Evolutionary conservation across 2,888 invertebrate species (phyloP), one percentile per base, ranked within the genome.

Genomic region (Nebria salina): DNA sequence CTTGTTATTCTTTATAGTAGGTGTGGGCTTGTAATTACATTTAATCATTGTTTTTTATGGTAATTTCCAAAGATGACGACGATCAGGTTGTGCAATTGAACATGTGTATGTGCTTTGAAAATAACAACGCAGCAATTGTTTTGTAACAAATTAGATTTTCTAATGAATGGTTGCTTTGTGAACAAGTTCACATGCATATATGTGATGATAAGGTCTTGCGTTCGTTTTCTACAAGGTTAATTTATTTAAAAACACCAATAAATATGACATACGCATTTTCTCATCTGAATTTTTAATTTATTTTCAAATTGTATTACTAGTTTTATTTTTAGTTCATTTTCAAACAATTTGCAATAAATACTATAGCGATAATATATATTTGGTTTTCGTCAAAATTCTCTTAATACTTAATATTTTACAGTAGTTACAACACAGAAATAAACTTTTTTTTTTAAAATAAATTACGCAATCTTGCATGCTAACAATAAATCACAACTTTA

Each of bases 151-250:
- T 78, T 78, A 74, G 54, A 54, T 54, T 78, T 74, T 66, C 64
- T 78, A 74, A 78, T 78, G 78, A 78, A 78, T 78, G 78, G 78
- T 54, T 78, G 78, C 74, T 74, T 78, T 78, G 65, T 73, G 65
- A 78, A 65, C 26, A 41, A 42, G 66, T 78, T 78, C 78, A 41
- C 78, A 78, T 78, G 74, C 74, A 78, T 43, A 70, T 43, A 74
- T 74, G 54, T 54, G 54, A 54, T 8, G 78, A 77, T 72, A 77
- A 77, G 72, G 78, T 78, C 78, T 78, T 65, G 13, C 13, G 42
- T 70, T 41, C n/a, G 26, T 11, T 43, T 72, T 25, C 26, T 68
- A 54, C 77, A 78, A 78, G 78, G 78, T 78, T 65, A 66, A 15
- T 3, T 25, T 34, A 54, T 54, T 8, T 13, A 0, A 54, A 54